phyloP scores from a whole-genome alignment of 2,797 vertebrate species.

The Tinamus major region DNA sequence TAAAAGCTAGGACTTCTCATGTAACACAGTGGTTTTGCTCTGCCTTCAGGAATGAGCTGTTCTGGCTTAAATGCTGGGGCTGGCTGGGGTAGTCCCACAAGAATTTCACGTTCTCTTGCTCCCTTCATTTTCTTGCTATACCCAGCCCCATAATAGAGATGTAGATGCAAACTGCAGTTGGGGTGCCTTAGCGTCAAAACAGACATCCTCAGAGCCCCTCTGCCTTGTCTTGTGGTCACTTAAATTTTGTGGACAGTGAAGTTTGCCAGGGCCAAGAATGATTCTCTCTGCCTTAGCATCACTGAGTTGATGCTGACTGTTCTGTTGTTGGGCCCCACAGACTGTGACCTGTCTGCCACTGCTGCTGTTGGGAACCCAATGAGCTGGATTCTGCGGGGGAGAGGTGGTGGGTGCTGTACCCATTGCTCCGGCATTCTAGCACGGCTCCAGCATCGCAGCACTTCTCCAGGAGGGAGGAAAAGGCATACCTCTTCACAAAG shows the following conservation, averaged over 20 bases:
- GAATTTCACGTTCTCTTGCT: background rate
- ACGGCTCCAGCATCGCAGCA: too few relatives aligned
- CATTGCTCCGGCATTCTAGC: background rate
- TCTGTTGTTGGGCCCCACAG: background rate
- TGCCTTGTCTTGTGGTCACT: background rate
- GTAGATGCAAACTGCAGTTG: too few relatives aligned
- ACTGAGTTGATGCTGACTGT: background rate
- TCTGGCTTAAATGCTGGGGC: slow-evolving; percentile 22
- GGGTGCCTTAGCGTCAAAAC: background rate
- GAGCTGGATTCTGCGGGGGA: background rate
- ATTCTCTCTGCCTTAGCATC: background rate
- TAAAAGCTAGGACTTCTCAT: background rate
- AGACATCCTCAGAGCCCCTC: background rate
- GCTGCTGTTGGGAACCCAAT: background rate
- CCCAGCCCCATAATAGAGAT: background rate
- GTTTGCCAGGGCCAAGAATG: background rate
- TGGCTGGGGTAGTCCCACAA: background rate
- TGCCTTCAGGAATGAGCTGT: slow-evolving; percentile 12
- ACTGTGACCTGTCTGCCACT: background rate
- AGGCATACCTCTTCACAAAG: background rate
- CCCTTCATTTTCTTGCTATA: background rate
- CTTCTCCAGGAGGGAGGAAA: background rate
- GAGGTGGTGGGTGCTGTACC: background rate
- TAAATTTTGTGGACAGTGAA: background rate
- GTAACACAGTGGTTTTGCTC: slow-evolving; percentile 14